Conservation (phyloP, 2,797 vertebrate genomes). For the Ambastaia sidthimunki region DNA sequence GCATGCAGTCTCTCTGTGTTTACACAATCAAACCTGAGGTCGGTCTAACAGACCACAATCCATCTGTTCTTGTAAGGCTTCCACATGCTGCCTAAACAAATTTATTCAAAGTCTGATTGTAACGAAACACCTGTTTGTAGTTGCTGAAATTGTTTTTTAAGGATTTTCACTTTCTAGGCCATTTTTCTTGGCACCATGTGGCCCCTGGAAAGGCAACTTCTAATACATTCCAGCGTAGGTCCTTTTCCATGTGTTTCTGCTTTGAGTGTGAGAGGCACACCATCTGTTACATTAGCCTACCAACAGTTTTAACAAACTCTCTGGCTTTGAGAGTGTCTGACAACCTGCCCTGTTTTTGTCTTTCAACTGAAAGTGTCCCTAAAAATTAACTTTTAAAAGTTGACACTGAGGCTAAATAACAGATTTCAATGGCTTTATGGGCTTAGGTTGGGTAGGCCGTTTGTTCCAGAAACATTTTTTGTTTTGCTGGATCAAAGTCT, state of each 20-base stretch:
- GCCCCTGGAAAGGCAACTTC: conserved; percentile 29
- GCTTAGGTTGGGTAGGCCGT: too few species aligned
- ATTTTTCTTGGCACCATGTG: conserved; percentile 16
- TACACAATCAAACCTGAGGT: conserved; percentile 38
- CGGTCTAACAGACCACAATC: conserved; percentile 1
- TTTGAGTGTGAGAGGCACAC: conserved; percentile 37
- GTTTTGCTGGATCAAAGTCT: too few species aligned
- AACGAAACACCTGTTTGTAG: conserved; percentile 48
- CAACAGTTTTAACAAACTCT: conserved; percentile 16
- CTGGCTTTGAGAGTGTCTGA: not conserved
- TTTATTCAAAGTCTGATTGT: conserved; percentile 22
- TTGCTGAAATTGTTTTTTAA: conserved; percentile 26
- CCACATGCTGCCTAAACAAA: conserved; percentile 47
- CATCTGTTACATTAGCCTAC: conserved; percentile 44
- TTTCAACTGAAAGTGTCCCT: not conserved
- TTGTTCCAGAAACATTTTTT: too few species aligned
- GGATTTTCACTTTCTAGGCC: conserved; percentile 14
- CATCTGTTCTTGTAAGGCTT: conserved; percentile 31
- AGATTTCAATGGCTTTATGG: too few species aligned
- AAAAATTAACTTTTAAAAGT: too few species aligned
- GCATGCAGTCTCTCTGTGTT: conserved; percentile 29
- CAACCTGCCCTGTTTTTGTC: conserved; percentile 1
- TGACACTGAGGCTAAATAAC: too few species aligned
- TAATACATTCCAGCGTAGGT: conserved; percentile 34
- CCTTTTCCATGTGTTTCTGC: conserved; percentile 33